Evolutionary conservation across 2,888 invertebrate genomes (phyloP), one percentile per base, ranked within the genome.

Genomic region (Ormyrus rosae): DNA sequence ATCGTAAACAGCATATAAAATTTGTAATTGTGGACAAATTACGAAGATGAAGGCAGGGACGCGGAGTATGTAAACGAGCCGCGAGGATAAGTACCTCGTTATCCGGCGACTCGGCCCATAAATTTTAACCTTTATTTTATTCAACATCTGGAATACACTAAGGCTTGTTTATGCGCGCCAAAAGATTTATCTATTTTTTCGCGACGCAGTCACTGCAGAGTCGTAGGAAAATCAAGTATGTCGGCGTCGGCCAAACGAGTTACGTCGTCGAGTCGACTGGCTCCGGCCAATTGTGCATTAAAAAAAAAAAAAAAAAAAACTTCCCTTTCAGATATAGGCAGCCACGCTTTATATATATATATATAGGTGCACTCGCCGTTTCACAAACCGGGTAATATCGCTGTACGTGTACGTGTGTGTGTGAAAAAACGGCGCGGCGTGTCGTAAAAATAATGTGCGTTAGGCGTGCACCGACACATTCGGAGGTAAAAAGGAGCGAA

Each of bases 81-180:
- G 8, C 45, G 13, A 51, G 60, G 19, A 51, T 55, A 61, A 67
- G 65, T 55, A 19, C 63, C 63, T 73, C 73, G 67, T 79, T 55
- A 73, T 19, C 58, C 50, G 55, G 73, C 68, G 56, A 63, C 73
- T 64, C 53, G 58, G 4, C 11, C 69, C 73, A 79, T 79, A 79
- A 79, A 79, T 79, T 79, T 72, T 72, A 78, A 72, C 72, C 72
- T 78, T 78, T 78, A 78, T 78, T 79, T 79, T 73, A 79, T 79
- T 79, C 73, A 73, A 73, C 73, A 78, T 72, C 65, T 48, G 58
- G 72, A 73, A 63, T 79, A 68, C 51, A 19, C 19, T 2, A 78
- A 73, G 73, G 73, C 73, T 68, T 60, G 71, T 73, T 73, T 79
- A 79, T 69, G 73, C 45, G 63, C 50, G 53, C 63, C 73, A 79